Evolutionary conservation across 2,113 vertebrate species (phyloP), one percentile per base, ranked within the genome.

Genomic region (Archilochus colubris): DNA sequence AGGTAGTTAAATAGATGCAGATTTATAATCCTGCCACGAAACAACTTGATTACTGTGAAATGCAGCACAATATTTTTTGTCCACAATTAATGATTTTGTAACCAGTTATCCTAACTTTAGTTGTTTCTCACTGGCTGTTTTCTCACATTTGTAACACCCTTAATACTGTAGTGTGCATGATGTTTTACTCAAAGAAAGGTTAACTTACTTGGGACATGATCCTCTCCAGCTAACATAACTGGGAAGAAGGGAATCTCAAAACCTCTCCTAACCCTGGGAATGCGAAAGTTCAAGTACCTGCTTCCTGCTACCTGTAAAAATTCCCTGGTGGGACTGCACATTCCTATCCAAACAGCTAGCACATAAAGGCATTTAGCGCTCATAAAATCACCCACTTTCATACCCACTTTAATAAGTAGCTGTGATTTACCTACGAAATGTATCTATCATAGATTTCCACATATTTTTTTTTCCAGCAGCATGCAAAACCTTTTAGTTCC

Each of bases 401-500:
- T 95, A 95, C 77, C 81, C 80, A 70, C 95, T 96, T 97, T 97
- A 97, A 93, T 97, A 98, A 97, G 96, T 97, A 86, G 94, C 85
- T 94, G 94, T 97, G 91, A 98, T 98, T 97, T 98, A 97, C 97
- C 97, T 97, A 98, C 96, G 97, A 98, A 97, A 98, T 97, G 75
- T 91, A 97, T 95, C 97, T 95, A 88, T 95, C 97, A 97, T 98
- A 97, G 98, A 98, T 98, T 97, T 92, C 86, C 89, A 95, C 96
- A 94, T 97, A 97, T 97, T 95, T 98, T 98, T 98, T 98, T 98
- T 98, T 96, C 87, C 95, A 97, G 96, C 97, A 98, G 98, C 98
- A 98, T 98, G 98, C 97, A 98, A 97, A 98, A 98, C 97, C 40
- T 98, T 98, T 99, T 99, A 98, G 98, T 99, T 99, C 98, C 99